These are phyloP conservation scores for Mesodorylaimus sp. DNA, from an alignment of 2,888 invertebrate genomes.

Conservation along the genomic window DNA sequence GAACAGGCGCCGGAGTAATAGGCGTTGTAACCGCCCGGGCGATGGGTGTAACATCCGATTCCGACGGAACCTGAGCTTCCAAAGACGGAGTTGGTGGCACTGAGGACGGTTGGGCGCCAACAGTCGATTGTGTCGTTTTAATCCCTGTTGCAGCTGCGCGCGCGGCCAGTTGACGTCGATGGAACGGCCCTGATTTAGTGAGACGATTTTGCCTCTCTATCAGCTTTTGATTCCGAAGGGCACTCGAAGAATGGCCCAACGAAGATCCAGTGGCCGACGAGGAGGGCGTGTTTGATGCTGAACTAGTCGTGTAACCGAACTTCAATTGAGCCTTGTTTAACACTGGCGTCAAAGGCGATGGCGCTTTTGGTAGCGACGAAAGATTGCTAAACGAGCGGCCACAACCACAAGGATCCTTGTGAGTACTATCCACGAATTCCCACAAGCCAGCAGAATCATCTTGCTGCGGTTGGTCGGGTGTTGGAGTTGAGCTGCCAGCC, in stretches of 20 bases:
- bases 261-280: too few species aligned
- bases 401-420: background rate
- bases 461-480: too few species aligned
- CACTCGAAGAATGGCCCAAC: too few species aligned
- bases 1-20: background rate
- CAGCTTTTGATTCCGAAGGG: background rate
- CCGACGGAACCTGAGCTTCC: too few species aligned
- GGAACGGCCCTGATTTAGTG: background rate
- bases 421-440: background rate
- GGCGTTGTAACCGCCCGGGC: background rate
- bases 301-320: slow-evolving; percentile 1
- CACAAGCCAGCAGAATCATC: background rate
- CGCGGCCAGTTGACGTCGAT: background rate
- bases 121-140: too few species aligned
- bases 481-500: too few species aligned
- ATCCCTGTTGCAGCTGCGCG: background rate
- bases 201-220: background rate
- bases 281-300: too few species aligned
- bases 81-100: too few species aligned
- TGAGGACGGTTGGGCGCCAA: too few species aligned
- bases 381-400: background rate
- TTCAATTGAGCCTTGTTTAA: slow-evolving; percentile 4
- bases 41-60: background rate
- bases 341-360: background rate
- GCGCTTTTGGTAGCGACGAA: background rate